Conservation (phyloP, 2,797 vertebrate genomes). For the Tadarida brasiliensis region DNA sequence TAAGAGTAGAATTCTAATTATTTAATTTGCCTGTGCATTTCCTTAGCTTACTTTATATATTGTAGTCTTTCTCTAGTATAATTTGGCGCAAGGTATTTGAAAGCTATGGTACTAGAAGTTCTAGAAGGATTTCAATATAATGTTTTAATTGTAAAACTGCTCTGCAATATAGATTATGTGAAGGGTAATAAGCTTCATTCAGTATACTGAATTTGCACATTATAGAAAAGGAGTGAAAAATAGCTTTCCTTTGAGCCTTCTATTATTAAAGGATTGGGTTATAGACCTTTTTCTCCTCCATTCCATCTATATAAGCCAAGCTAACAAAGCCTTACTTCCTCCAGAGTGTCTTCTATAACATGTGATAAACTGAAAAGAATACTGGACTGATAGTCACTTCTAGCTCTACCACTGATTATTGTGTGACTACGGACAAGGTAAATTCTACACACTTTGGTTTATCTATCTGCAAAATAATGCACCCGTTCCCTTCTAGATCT, state of each 20-base stretch:
- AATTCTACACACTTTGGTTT: background rate
- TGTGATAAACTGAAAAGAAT: background rate
- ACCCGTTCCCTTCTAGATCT: background rate
- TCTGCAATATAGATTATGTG: background rate
- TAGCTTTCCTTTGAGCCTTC: background rate
- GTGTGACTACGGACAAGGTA: background rate
- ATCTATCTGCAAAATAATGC: conserved; percentile 16
- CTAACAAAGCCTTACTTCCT: conserved; percentile 3
- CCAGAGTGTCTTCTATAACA: background rate
- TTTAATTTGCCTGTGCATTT: background rate
- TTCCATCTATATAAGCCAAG: background rate
- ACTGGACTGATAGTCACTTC: background rate
- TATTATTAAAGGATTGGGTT: background rate
- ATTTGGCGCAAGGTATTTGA: background rate
- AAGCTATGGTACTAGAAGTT: background rate
- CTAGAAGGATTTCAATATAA: background rate
- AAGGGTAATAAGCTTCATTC: background rate
- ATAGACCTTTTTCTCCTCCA: background rate
- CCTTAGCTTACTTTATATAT: background rate
- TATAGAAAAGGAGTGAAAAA: background rate
- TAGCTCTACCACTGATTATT: background rate
- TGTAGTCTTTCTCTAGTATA: background rate
- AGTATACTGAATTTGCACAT: background rate
- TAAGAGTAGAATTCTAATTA: background rate
- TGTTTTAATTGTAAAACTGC: conserved; percentile 28